Percentiles rank a stretch among this genome's conserved stretches.
phyloP scores from a whole-genome alignment of 1,140 invertebrate species.

The Hylaeus volcanicus region DNA sequence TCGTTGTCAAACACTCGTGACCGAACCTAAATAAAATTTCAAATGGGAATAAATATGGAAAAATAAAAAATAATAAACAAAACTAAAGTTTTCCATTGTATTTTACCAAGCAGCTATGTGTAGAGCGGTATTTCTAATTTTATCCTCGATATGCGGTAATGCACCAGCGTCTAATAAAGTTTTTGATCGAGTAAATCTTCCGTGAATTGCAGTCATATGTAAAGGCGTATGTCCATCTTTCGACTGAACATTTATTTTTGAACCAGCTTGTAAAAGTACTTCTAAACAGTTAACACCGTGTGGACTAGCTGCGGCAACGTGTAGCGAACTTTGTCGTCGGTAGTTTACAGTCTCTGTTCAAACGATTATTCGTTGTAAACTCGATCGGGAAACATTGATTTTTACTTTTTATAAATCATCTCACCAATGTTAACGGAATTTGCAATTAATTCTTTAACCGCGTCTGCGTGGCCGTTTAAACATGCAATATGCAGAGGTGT shows the following conservation, averaged over 20 bases:
- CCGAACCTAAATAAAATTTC: constrained; percentile 68
- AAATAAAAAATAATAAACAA: background rate
- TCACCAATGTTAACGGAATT: constrained; percentile 54
- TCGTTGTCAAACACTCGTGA: constrained; percentile 81
- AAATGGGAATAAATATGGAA: background rate
- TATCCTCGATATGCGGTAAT: constrained; percentile 79
- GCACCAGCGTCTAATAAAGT: constrained; percentile 81
- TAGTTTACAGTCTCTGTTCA: constrained; percentile 75
- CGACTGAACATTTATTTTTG: constrained; percentile 82
- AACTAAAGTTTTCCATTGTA: background rate
- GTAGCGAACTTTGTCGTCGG: constrained; percentile 83
- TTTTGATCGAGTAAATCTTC: constrained; percentile 84
- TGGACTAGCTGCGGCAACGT: constrained; percentile 84
- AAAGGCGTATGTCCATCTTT: constrained; percentile 84
- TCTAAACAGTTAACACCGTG: constrained; percentile 84
- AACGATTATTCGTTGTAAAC: constrained; percentile 15
- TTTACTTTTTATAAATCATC: background rate
- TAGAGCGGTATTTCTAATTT: constrained; percentile 81
- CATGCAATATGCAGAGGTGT: constrained; percentile 85
- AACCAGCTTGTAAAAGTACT: constrained; percentile 81
- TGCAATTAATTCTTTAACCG: constrained; percentile 78
- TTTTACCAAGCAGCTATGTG: constrained; percentile 81
- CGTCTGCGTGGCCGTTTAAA: constrained; percentile 82
- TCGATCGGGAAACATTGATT: background rate
- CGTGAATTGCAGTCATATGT: constrained; percentile 86